Percentiles rank a stretch among this genome's conserved stretches.
Conservation (phyloP, 23 tunicate species). For the Styela clava region DNA sequence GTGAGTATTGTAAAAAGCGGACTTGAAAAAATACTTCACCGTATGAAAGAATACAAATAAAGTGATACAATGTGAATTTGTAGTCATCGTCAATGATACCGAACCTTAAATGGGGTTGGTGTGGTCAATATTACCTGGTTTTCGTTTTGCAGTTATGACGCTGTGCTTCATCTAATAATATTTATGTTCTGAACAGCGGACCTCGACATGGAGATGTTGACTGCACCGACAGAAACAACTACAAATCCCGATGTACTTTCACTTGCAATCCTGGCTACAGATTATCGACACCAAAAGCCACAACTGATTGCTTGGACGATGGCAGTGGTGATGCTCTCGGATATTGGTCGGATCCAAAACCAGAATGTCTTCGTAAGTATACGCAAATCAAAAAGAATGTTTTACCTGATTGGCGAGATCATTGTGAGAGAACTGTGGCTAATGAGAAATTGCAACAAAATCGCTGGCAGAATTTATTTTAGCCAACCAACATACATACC, state of each 20-base stretch:
- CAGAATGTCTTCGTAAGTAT: constrained; percentile 46
- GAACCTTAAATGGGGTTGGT: no score
- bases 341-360: constrained; percentile 42
- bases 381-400: not conserved
- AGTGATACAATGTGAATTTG: no score
- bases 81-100: no score
- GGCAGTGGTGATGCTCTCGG: constrained; percentile 47
- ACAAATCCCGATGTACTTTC: constrained; percentile 28
- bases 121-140: no score
- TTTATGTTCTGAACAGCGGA: constrained; percentile 3
- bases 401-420: not conserved
- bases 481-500: no score
- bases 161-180: no score
- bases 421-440: no score
- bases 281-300: constrained; percentile 17
- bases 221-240: constrained; percentile 37
- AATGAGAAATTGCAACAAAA: no score
- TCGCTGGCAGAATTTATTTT: no score
- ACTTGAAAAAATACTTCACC: not conserved
- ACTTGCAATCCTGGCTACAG: constrained; percentile 26
- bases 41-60: no score
- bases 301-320: constrained; percentile 25
- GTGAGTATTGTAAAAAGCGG: no score
- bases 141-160: no score
- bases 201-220: constrained; percentile 27